phyloP scores from a whole-genome alignment of 2,888 invertebrate genomes.

The Patella depressa region DNA sequence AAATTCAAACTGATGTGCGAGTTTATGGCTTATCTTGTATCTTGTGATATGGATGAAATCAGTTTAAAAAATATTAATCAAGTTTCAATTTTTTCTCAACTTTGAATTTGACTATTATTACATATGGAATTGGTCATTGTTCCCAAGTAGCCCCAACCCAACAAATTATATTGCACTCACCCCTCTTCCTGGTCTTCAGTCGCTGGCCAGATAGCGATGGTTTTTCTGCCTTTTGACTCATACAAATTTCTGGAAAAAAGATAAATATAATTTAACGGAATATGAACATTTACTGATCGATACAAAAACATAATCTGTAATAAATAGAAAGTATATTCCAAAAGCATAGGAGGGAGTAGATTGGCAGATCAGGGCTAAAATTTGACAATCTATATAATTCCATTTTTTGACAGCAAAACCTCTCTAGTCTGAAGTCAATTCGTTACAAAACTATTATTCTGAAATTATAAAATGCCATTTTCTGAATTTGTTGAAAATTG shows the following conservation, averaged over 20 bases:
- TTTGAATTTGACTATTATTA: no score
- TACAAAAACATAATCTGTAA: no score
- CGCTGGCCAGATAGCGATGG: slow-evolving; percentile 99
- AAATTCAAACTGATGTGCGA: not conserved
- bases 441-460: no score
- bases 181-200: slow-evolving; percentile 99
- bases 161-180: slow-evolving; percentile 75
- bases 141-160: not conserved
- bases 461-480: no score
- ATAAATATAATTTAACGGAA: not conserved
- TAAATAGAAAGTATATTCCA: not conserved
- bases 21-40: not conserved
- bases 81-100: not conserved
- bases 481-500: no score
- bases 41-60: not conserved
- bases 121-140: no score
- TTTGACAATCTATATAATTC: no score
- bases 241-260: slow-evolving; percentile 72
- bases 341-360: not conserved
- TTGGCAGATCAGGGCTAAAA: no score
- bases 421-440: no score
- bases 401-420: no score
- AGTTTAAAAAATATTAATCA: not conserved
- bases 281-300: not conserved
- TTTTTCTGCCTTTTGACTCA: slow-evolving; percentile 99